Evolutionary conservation across 2,113 vertebrate species (phyloP).

Genomic region (Sylvilagus bachmani): DNA sequence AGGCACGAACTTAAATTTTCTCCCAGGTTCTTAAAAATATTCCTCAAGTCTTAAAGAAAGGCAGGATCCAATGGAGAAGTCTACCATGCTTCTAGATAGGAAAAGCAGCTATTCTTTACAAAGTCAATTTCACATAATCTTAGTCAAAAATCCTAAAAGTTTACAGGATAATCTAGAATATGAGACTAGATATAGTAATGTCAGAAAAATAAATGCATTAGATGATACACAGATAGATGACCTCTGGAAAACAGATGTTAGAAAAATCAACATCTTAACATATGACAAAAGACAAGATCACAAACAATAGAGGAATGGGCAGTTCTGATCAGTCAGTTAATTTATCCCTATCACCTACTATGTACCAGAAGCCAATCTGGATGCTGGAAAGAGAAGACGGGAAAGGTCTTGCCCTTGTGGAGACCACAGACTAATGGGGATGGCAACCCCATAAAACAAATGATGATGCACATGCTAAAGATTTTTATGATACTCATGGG

Average conservation of each 20-base stretch:
- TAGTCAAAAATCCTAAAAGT: neutral
- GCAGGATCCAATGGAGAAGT: neutral
- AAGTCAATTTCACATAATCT: neutral
- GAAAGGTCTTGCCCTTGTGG: neutral
- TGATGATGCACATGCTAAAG: neutral
- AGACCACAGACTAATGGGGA: neutral
- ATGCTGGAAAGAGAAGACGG: neutral
- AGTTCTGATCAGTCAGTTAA: neutral
- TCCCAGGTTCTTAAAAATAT: slow-evolving; percentile 10
- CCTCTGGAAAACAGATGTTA: neutral
- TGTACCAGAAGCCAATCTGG: neutral
- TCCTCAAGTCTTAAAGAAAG: neutral
- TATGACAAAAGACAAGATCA: neutral
- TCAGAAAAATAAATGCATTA: neutral
- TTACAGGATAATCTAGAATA: neutral
- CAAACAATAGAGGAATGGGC: neutral
- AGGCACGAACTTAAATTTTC: neutral
- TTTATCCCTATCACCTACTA: neutral
- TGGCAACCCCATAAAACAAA: neutral
- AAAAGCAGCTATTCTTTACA: slow-evolving; percentile 17
- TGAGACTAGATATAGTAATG: neutral
- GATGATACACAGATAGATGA: neutral
- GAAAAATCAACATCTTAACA: slow-evolving; percentile 12
- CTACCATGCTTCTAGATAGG: neutral
- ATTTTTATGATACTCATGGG: neutral